phyloP scores from a whole-genome alignment of 2,888 invertebrate species.

The Stenodera caucasica region DNA sequence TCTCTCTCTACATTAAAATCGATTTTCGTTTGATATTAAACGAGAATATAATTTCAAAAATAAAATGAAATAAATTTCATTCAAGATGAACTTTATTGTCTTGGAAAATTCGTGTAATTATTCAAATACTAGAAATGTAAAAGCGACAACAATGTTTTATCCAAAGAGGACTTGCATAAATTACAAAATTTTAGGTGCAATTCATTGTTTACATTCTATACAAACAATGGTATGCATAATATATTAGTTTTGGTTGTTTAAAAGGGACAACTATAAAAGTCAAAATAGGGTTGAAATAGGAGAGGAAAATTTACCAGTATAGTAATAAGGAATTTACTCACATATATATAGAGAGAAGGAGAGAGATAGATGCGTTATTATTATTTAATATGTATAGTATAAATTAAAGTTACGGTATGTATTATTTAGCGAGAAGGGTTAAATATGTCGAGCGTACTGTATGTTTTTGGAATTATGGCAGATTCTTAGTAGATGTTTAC shows the following conservation, averaged over 20 bases:
- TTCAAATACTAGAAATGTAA: constrained; percentile 2
- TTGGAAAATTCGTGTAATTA: neutral
- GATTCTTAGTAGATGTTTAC: no score
- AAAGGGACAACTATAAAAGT: neutral
- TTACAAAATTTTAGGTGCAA: constrained; percentile 13
- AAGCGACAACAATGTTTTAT: neutral
- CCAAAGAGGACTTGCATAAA: constrained; percentile 12
- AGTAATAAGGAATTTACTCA: neutral
- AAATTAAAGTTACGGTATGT: neutral
- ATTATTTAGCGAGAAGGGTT: neutral
- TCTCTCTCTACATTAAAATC: no score
- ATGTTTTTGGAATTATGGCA: no score
- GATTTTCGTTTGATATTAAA: no score
- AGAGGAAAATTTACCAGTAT: neutral
- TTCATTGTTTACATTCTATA: constrained; percentile 12
- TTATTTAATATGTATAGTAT: neutral
- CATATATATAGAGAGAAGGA: neutral
- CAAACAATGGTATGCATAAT: constrained; percentile 12
- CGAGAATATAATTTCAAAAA: no score
- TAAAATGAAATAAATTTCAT: no score
- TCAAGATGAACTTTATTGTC: neutral
- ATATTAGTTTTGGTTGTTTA: constrained; percentile 10
- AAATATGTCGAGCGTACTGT: neutral
- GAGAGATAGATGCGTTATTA: neutral
- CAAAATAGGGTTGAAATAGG: neutral